Conservation (phyloP, 2,113 vertebrate genomes). For the Corythaixoides concolor region DNA sequence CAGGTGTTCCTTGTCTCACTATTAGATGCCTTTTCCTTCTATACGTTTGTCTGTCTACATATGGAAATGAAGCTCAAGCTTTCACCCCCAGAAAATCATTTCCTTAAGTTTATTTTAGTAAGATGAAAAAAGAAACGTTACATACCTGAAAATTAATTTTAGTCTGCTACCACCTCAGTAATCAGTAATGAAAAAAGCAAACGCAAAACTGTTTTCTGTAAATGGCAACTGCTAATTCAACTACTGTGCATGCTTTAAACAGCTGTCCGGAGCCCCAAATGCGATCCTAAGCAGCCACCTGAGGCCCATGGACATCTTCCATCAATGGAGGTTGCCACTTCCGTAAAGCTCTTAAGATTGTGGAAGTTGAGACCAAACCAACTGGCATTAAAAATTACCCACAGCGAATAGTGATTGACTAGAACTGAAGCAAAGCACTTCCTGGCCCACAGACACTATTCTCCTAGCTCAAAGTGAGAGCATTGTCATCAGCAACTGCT, state of each 20-base stretch:
- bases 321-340: neutral
- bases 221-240: neutral
- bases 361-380: neutral
- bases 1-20: neutral
- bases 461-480: neutral
- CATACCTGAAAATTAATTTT: neutral
- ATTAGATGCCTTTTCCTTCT: neutral
- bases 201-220: neutral
- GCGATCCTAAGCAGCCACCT: neutral
- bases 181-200: neutral
- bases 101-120: neutral
- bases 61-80: neutral
- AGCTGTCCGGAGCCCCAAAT: neutral
- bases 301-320: neutral
- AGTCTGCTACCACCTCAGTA: neutral
- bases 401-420: neutral
- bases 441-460: neutral
- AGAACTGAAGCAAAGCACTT: neutral
- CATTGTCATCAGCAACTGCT: neutral
- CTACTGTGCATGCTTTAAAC: neutral
- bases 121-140: neutral
- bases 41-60: neutral
- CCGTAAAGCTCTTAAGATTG: neutral
- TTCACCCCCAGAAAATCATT: neutral
- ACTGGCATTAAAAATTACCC: neutral